Conservation (phyloP, 2,113 vertebrate species). For the Mastomys coucha region DNA sequence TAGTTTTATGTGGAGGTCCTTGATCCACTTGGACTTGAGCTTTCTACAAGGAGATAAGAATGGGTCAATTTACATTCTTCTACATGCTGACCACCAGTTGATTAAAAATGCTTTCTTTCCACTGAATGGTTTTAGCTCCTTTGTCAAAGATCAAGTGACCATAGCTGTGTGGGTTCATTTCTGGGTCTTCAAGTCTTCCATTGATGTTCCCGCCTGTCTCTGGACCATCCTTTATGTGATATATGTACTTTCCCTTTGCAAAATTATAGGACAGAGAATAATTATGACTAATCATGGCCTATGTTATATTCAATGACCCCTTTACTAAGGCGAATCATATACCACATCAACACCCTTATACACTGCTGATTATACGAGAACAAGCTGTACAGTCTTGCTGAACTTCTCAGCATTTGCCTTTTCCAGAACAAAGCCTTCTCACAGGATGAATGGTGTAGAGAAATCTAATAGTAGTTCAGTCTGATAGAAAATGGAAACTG, state of each 20-base stretch:
- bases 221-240: conserved; percentile 43
- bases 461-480: conserved; percentile 85
- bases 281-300: conserved; percentile 64
- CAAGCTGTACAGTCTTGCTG: conserved; percentile 80
- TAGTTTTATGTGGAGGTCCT: too few relatives aligned
- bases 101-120: too few relatives aligned
- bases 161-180: too few relatives aligned
- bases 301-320: conserved; percentile 58
- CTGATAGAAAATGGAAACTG: conserved; percentile 80
- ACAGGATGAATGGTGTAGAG: conserved; percentile 85
- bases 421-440: conserved; percentile 86
- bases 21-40: too few relatives aligned
- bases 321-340: conserved; percentile 77
- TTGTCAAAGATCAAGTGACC: too few relatives aligned
- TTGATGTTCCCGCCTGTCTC: too few relatives aligned
- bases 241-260: conserved; percentile 63
- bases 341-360: conserved; percentile 56
- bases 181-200: too few relatives aligned
- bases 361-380: conserved; percentile 79
- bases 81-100: too few relatives aligned
- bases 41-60: too few relatives aligned
- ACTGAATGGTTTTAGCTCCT: too few relatives aligned
- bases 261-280: conserved; percentile 53
- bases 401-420: conserved; percentile 84
- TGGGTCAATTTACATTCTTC: too few relatives aligned